Percentiles rank a stretch among this genome's conserved stretches.
Conservation (phyloP, 2,888 invertebrate species). For the Megastigmus dorsalis region DNA sequence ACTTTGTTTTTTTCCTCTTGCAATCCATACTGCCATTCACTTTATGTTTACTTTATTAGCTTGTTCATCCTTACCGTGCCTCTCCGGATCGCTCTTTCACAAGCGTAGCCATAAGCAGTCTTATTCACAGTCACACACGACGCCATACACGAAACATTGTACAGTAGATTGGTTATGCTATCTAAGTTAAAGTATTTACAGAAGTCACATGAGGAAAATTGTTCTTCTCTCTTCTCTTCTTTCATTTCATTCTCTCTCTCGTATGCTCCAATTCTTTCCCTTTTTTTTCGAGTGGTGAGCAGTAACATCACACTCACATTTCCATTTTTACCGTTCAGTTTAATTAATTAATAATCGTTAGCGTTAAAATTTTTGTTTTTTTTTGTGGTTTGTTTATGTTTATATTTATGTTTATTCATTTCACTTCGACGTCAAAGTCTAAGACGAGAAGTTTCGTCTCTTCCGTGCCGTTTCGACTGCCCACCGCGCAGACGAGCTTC, state of each 20-base stretch:
- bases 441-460: constrained; percentile 98
- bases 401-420: constrained; percentile 63
- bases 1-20: constrained; percentile 9
- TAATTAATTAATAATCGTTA: constrained; percentile 44
- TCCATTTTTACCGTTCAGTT: constrained; percentile 22
- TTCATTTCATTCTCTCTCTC: background rate
- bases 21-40: constrained; percentile 2
- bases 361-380: constrained; percentile 30
- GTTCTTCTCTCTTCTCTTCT: constrained; percentile 6
- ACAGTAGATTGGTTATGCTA: constrained; percentile 68
- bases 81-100: constrained; percentile 24
- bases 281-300: constrained; percentile 38
- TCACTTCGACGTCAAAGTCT: constrained; percentile 92
- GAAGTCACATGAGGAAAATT: constrained; percentile 50
- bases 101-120: constrained; percentile 64
- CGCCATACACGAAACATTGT: constrained; percentile 71
- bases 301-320: constrained; percentile 27
- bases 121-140: constrained; percentile 72
- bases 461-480: constrained; percentile 98
- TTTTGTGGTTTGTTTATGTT: constrained; percentile 29
- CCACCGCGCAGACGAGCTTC: constrained; percentile 98
- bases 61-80: constrained; percentile 32
- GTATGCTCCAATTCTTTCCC: background rate
- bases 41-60: constrained; percentile 1
- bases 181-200: constrained; percentile 56